phyloP scores from a whole-genome alignment of 2,888 invertebrate genomes.

The Harpalus rufipes region DNA sequence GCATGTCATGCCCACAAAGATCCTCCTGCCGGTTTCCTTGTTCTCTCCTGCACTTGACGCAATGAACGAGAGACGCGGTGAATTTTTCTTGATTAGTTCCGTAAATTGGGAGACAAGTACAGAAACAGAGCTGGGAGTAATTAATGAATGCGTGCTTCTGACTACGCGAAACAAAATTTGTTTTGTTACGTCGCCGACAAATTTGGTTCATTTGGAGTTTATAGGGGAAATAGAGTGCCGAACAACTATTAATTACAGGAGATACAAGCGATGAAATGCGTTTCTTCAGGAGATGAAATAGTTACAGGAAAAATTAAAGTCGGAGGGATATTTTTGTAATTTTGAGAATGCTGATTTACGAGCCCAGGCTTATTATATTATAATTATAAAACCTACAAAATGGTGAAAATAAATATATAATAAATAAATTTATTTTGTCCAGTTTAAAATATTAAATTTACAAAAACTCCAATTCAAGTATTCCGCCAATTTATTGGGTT shows the following conservation, averaged over 20 bases:
- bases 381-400: too few species aligned
- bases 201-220: constrained; percentile 26
- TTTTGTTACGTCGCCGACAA: constrained; percentile 15
- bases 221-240: background rate
- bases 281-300: background rate
- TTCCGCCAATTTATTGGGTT: too few species aligned
- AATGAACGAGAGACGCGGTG: constrained; percentile 10
- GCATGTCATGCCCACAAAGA: too few species aligned
- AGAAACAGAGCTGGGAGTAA: constrained; percentile 25
- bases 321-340: too few species aligned
- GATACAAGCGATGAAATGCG: background rate
- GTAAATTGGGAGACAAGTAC: constrained; percentile 49
- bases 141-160: constrained; percentile 41
- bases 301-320: background rate
- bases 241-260: background rate
- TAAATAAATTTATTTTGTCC: too few species aligned
- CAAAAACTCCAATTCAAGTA: too few species aligned
- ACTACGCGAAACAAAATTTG: constrained; percentile 8
- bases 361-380: too few species aligned
- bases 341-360: too few species aligned
- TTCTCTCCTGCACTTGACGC: constrained; percentile 39
- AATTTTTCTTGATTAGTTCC: constrained; percentile 52
- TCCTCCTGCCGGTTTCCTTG: background rate
- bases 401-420: too few species aligned
- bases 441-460: too few species aligned